phyloP scores from a whole-genome alignment of 30 jellyfish, hydroid and myxozoan species.

The Hydractinia echinata region DNA sequence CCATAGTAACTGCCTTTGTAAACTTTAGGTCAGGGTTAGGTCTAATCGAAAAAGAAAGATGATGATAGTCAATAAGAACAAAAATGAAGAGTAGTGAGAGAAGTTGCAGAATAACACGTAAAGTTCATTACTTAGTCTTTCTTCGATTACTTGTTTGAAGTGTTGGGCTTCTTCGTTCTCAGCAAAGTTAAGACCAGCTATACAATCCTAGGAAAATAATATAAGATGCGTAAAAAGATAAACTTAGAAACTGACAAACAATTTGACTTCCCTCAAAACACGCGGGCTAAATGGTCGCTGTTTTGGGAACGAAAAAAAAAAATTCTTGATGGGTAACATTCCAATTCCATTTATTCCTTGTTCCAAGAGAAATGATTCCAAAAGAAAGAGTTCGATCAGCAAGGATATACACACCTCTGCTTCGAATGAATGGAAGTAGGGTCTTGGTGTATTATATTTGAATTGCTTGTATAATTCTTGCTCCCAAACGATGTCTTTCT shows the following conservation, averaged over 20 bases:
- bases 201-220: conserved; percentile 49
- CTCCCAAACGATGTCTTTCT: conserved; percentile 71
- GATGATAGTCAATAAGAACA: too few species aligned
- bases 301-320: too few species aligned
- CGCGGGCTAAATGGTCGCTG: too few species aligned
- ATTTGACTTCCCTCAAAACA: too few species aligned
- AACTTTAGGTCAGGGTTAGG: too few species aligned
- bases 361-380: neutral
- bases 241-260: neutral
- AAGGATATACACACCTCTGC: conserved; percentile 69
- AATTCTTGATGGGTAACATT: too few species aligned
- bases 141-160: conserved; percentile 50
- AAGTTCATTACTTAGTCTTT: conserved; percentile 21
- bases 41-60: too few species aligned
- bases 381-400: neutral
- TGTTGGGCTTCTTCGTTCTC: conserved; percentile 65
- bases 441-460: conserved; percentile 45
- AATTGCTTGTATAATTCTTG: conserved; percentile 76
- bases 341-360: too few species aligned
- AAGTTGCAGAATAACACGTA: too few species aligned
- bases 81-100: too few species aligned
- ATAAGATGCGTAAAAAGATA: neutral
- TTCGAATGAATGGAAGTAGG: conserved; percentile 84
- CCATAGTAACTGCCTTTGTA: too few species aligned
- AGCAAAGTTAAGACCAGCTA: conserved; percentile 86